Base-by-base conservation (phyloP, 2,888 invertebrate genomes). In the Crocallis elinguaria region DNA sequence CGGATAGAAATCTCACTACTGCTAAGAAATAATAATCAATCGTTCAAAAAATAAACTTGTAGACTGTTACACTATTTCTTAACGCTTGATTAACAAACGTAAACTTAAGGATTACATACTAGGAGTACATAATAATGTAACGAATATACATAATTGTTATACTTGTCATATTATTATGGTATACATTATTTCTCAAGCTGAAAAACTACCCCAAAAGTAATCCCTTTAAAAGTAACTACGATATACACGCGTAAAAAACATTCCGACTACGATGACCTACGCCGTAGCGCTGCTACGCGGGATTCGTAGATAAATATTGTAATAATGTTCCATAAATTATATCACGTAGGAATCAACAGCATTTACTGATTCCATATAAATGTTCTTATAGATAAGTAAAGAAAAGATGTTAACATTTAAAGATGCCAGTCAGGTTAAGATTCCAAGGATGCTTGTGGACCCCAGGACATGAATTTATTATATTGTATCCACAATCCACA, bases 241-340 rank as follows among this genome's bases (percentile, higher is more conserved):
- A 11, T 33, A 35, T 25, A 52, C 36, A 27, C 39, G 38, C 13
- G 32, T 39, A 23, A 21, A 30, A 46, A 30, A 46, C 21, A 1
- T 39, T 51, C 25, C 25, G 16, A 53, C 57, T 60, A 60, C 53
- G 41, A 49, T 25, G 29, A 27, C 52, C 58, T 63, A 63, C 63
- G 63, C 30, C 60, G 63, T 63, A 63, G 63, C 43, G 21, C 36
- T 36, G 46, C 63, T 60, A 60, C 60, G 56, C 51, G 43, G 13
- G 38, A 36, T 38, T 48, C 53, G 57, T 54, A 60, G 60, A 19
- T 41, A 41, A 27, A 45, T n/a, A n/a, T n/a, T n/a, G n/a, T n/a
- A n/a, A n/a, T n/a, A 39, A 25, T 38, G 11, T 38, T 25, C n/a
- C 25, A 25, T 25, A n/a, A 27, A 16, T 27, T 29, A 35, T 25